Conservation (phyloP, 2,888 invertebrate genomes). For the Pollenia griseotomentosa region DNA sequence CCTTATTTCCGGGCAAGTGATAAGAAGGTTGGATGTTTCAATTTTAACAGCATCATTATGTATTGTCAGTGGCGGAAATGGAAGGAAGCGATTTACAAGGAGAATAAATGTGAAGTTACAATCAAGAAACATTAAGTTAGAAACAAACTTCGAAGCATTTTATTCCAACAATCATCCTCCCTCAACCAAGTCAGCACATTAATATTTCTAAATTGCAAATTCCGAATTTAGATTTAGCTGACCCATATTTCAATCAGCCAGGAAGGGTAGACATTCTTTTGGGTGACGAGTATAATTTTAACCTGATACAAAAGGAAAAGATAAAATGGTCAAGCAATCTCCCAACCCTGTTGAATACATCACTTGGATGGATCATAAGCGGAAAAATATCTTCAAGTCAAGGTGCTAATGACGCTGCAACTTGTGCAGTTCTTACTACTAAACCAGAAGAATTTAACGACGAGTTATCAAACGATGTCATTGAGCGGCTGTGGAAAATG, state of each 20-base stretch:
- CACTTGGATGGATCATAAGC: too few species aligned
- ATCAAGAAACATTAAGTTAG: not conserved
- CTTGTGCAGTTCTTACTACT: not conserved
- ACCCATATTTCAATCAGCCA: too few species aligned
- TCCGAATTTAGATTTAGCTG: not conserved
- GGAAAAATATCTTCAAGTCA: not conserved
- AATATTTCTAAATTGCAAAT: constrained; percentile 1
- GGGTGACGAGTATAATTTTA: too few species aligned
- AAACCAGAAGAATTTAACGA: not conserved
- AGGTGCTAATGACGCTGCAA: not conserved
- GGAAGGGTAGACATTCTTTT: too few species aligned
- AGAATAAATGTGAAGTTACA: not conserved
- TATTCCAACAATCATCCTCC: not conserved
- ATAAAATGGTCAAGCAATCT: too few species aligned
- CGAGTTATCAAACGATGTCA: not conserved
- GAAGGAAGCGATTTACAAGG: not conserved
- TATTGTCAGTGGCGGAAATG: not conserved
- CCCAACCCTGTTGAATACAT: too few species aligned
- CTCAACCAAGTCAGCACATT: not conserved
- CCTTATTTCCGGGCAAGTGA: too few species aligned
- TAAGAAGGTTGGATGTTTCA: too few species aligned
- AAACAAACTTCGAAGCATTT: constrained; percentile 7
- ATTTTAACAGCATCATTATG: too few species aligned
- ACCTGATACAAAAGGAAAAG: too few species aligned
- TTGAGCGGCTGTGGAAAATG: not conserved